Base-by-base conservation (phyloP, 1,140 invertebrate genomes). In the Eurosta solidaginis region DNA sequence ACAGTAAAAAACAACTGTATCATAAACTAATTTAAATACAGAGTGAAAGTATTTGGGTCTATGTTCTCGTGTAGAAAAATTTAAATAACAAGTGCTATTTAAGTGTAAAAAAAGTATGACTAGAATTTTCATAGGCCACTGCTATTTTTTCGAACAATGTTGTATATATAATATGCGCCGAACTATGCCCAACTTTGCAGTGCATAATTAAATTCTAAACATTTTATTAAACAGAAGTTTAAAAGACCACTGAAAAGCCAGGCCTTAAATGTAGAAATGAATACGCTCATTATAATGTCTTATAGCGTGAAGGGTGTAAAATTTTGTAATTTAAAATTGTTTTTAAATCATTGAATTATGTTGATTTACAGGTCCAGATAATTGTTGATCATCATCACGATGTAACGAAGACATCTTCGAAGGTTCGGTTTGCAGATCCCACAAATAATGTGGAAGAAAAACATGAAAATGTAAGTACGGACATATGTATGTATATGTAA, bases 311-410 rank as follows among this genome's bases (percentile, higher is more conserved):
- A 40, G 59, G 33, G 59, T 40, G n/a, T 29, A 9, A 68, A 20
- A 40, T 40, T 6, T 68, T 68, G 36, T 36, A 68, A 40, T 40
- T 42, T 40, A 40, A 22, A 20, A 59, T 59, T n/a, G 7, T 54
- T 54, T 59, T 40, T 7, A 6, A 36, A 68, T 17, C 1, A 59
- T 68, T 12, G 40, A 40, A 20, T 40, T 9, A 68, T 20, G n/a
- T 20, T 40, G 27, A 81, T 81, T 87, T 86, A 79, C 81, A 96
- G 95, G 95, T 97, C 36, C 96, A 97, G 91, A 93, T 94, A 27
- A 97, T 97, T 81, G 93, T 97, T 44, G 96, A 98, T 88, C 94
- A 96, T 83, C 94, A 96, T 86, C 94, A 96, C 87, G 89, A 91
- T 78, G 92, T 93, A 81, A 91, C 92, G 52, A 94, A 94, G 89